These are phyloP conservation scores for Chaenocephalus aceratus DNA, from an alignment of 2,113 vertebrate species.

Conservation along the genomic window DNA sequence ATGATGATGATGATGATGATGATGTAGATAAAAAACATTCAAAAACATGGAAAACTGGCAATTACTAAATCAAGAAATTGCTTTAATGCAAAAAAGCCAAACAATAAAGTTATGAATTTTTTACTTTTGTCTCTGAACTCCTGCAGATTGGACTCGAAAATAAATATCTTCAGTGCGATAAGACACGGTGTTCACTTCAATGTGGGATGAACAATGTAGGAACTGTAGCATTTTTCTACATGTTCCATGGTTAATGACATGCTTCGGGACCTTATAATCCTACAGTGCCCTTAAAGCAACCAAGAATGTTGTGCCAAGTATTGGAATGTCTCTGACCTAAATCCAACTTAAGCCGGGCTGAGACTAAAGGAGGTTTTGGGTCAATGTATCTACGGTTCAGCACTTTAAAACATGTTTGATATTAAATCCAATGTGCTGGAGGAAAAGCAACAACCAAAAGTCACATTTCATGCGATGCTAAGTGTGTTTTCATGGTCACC, in stretches of 20 bases:
- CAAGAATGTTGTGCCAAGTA: not conserved
- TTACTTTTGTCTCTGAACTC: not conserved
- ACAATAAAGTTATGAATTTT: not conserved
- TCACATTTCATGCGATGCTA: not conserved
- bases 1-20: too few relatives aligned
- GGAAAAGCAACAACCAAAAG: not conserved
- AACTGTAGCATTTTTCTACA: not conserved
- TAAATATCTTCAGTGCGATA: not conserved
- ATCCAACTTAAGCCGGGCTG: not conserved
- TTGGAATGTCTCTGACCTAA: slow-evolving; percentile 23
- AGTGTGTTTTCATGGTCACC: not conserved
- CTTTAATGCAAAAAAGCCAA: not conserved
- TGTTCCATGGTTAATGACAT: not conserved
- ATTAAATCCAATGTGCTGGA: not conserved
- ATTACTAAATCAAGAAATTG: not conserved
- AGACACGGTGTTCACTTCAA: not conserved
- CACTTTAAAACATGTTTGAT: not conserved
- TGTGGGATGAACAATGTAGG: not conserved
- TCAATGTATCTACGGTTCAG: too few relatives aligned
- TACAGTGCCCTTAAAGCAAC: slow-evolving; percentile 13
- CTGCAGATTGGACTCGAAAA: not conserved
- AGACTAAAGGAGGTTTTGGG: too few relatives aligned
- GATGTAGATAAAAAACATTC: not conserved
- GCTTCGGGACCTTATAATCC: not conserved
- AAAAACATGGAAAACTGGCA: not conserved